Evolutionary conservation across 2,113 vertebrate species (phyloP).

Genomic region (Climacteris rufus): DNA sequence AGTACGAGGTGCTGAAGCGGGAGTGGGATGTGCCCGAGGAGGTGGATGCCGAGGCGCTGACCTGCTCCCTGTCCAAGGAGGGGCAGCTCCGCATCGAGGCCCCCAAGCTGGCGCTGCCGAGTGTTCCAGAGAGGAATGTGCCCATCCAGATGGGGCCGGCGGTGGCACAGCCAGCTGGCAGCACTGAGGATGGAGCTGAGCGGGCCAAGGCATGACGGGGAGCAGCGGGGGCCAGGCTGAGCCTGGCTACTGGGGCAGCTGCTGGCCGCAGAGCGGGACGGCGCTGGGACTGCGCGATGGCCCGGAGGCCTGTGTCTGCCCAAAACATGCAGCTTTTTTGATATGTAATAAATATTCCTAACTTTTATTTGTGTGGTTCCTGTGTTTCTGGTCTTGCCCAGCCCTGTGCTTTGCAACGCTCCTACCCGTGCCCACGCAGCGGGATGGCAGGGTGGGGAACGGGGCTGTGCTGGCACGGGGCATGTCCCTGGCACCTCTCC

Average conservation of each 20-base stretch:
- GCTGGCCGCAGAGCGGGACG: not conserved
- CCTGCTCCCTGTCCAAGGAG: slow-evolving; percentile 42
- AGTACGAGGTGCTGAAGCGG: slow-evolving; percentile 52
- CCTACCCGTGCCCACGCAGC: not conserved
- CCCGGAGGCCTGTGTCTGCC: not conserved
- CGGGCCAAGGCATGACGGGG: not conserved
- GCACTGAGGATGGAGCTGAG: not conserved
- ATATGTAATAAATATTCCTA: slow-evolving; percentile 39
- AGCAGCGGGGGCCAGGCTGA: not conserved
- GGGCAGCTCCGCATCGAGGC: slow-evolving; percentile 38
- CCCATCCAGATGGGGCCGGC: slow-evolving; percentile 13
- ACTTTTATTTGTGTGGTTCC: not conserved
- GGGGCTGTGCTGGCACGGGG: not conserved
- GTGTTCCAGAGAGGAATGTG: not conserved
- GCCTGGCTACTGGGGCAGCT: not conserved
- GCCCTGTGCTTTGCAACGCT: not conserved
- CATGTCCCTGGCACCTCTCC: not conserved
- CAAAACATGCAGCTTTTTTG: not conserved
- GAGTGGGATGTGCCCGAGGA: slow-evolving; percentile 25
- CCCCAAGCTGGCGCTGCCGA: not conserved
- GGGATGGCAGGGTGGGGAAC: not conserved
- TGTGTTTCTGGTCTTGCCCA: not conserved
- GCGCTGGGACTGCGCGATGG: not conserved
- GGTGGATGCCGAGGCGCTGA: slow-evolving; percentile 15
- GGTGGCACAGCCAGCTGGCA: not conserved